Evolutionary conservation across 2,888 invertebrate species (phyloP), one percentile per base, ranked within the genome.

Genomic region (Nymphalis urticae): DNA sequence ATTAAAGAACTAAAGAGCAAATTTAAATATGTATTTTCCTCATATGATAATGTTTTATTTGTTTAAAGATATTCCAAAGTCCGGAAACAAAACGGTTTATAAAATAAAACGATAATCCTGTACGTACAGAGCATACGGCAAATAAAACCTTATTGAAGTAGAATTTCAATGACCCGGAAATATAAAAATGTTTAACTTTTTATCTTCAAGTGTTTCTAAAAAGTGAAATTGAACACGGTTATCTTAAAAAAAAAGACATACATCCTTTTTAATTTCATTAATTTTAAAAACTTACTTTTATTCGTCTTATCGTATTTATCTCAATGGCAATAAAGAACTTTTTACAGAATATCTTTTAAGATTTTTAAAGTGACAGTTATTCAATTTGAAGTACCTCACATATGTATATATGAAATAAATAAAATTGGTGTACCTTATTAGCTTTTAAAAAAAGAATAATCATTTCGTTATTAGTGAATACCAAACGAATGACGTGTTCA

Each of bases 401-500:
- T n/a, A 56, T 16, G 27, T n/a, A 16, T 27, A 2, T 53, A 24
- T 24, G 27, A 17, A 21, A 24, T 54, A 27, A 27, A 54, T 27
- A 27, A 54, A 16, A 56, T 16, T 9, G 4, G 27, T 10, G 42
- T 42, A 42, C 42, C 19, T 19, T 42, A 36, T 19, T 19, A 42
- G 10, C 10, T 13, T 9, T 19, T 19, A 21, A 62, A 69, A 69
- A 66, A 67, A 58, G n/a, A 51, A 48, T 19, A 42, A 56, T 62
- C 54, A 68, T 65, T 64, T 66, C 66, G 80, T 86, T 84, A 86
- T 87, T 87, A 86, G 83, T 86, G 86, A 88, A 89, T 89, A 85
- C 87, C 86, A 82, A 86, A 82, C 80, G 82, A 85, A 82, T 88
- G 87, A 88, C 88, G 88, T 85, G 82, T 79, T 69, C 73, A 75